phyloP scores from a whole-genome alignment of 2,113 vertebrate genomes.

The Engraulis encrasicolus region DNA sequence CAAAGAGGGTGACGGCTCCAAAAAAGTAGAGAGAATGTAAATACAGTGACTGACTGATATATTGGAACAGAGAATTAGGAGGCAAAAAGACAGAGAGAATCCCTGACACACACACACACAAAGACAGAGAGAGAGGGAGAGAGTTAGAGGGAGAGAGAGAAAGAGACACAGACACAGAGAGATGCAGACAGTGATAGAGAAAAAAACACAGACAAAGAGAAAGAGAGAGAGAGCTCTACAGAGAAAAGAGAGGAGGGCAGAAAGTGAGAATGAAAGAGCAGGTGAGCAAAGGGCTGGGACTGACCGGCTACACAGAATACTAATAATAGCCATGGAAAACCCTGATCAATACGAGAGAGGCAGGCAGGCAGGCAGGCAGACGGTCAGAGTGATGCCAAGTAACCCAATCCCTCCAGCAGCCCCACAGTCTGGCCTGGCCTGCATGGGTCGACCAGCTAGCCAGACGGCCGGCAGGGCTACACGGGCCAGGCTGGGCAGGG shows the following conservation, averaged over 20 bases:
- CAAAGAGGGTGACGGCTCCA: background rate
- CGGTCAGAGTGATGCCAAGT: slow-evolving; percentile 47
- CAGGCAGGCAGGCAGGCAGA: slow-evolving; percentile 49
- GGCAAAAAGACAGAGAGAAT: background rate
- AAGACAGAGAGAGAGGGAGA: background rate
- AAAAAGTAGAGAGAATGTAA: too few species aligned
- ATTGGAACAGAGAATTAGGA: background rate
- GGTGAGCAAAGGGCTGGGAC: slow-evolving; percentile 34
- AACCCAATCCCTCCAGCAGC: slow-evolving; percentile 46
- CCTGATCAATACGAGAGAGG: slow-evolving; percentile 57
- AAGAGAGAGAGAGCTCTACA: background rate
- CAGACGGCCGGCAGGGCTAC: slow-evolving; percentile 27
- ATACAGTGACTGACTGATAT: too few species aligned
- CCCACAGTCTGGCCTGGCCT: slow-evolving; percentile 41
- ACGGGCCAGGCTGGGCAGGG: background rate
- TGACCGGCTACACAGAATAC: background rate
- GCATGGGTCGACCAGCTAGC: too few species aligned
- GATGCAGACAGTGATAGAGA: background rate
- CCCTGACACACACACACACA: background rate
- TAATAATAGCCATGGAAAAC: slow-evolving; percentile 62
- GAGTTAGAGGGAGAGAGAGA: background rate
- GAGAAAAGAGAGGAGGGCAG: background rate
- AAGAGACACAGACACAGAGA: background rate
- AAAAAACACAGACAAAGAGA: slow-evolving; percentile 10
- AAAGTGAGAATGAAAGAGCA: background rate